phyloP scores from a whole-genome alignment of 2,797 vertebrate genomes.

The Enteromius trimaculatus region DNA sequence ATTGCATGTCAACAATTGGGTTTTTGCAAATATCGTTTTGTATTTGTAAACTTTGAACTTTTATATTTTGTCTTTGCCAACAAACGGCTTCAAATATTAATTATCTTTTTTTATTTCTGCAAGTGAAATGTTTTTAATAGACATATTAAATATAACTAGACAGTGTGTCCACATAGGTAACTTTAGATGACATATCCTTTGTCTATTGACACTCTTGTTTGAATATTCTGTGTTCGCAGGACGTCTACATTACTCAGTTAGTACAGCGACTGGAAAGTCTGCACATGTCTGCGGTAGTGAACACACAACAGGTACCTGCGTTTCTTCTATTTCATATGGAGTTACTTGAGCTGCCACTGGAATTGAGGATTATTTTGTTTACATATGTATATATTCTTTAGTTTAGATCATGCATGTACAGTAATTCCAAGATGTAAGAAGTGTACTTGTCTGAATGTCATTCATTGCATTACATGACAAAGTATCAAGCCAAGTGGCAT shows the following conservation, averaged over 20 bases:
- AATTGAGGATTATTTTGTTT: neutral
- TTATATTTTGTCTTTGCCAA: neutral
- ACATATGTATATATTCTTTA: neutral
- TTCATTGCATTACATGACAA: neutral
- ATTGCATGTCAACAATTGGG: neutral
- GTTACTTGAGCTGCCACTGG: neutral
- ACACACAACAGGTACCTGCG: constrained; percentile 37
- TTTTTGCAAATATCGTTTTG: neutral
- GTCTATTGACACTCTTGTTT: constrained; percentile 22
- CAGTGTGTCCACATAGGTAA: neutral
- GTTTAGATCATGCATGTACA: neutral
- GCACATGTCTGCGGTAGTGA: constrained; percentile 36
- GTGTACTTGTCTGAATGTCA: neutral
- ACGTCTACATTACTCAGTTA: constrained; percentile 52
- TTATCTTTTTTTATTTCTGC: neutral
- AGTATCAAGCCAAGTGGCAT: neutral
- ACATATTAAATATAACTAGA: constrained; percentile 2
- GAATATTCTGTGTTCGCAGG: constrained; percentile 46
- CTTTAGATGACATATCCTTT: constrained; percentile 23
- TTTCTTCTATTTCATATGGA: constrained; percentile 10
- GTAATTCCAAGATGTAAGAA: neutral
- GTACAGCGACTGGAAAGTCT: constrained; percentile 53
- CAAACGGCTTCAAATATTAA: neutral
- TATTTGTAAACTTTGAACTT: neutral
- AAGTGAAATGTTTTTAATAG: constrained; percentile 6